phyloP scores from a whole-genome alignment of 2,797 vertebrate genomes.

The Typhlichthys subterraneus region DNA sequence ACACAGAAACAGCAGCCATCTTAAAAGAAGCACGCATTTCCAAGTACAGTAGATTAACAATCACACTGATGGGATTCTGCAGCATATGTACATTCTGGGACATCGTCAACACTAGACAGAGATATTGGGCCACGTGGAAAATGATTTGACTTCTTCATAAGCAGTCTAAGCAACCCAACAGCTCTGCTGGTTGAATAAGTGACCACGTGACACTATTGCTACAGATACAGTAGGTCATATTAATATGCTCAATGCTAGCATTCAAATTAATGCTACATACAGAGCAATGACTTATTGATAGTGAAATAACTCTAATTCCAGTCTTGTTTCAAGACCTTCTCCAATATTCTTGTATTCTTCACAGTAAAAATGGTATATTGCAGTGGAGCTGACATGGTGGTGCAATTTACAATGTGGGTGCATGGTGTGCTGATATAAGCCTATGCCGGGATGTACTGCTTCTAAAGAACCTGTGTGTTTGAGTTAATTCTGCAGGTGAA shows the following conservation, averaged over 20 bases:
- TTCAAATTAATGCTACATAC: conserved; percentile 34
- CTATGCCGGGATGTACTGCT: conserved; percentile 3
- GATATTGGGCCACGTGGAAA: no score
- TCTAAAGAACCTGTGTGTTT: neutral
- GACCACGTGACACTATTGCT: conserved; percentile 63
- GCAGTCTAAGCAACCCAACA: neutral
- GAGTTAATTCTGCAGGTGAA: conserved; percentile 58
- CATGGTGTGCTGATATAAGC: conserved; percentile 55
- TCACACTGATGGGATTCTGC: no score
- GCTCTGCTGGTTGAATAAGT: conserved; percentile 41
- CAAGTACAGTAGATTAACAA: no score
- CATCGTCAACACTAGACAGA: no score
- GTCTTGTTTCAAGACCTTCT: neutral
- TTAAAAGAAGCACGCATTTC: no score
- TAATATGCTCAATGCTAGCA: conserved; percentile 37
- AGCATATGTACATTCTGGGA: no score
- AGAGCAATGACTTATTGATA: conserved; percentile 13
- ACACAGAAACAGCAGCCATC: no score
- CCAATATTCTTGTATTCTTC: conserved; percentile 40
- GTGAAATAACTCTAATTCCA: conserved; percentile 8
- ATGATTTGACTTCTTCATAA: no score
- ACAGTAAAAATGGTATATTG: conserved; percentile 66
- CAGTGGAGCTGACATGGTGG: conserved; percentile 66
- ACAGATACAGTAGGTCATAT: conserved; percentile 44
- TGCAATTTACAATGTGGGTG: conserved; percentile 14